Percentiles rank a stretch among this genome's conserved stretches.
phyloP scores from a whole-genome alignment of 2,113 vertebrate species.

The Onychostoma macrolepis region DNA sequence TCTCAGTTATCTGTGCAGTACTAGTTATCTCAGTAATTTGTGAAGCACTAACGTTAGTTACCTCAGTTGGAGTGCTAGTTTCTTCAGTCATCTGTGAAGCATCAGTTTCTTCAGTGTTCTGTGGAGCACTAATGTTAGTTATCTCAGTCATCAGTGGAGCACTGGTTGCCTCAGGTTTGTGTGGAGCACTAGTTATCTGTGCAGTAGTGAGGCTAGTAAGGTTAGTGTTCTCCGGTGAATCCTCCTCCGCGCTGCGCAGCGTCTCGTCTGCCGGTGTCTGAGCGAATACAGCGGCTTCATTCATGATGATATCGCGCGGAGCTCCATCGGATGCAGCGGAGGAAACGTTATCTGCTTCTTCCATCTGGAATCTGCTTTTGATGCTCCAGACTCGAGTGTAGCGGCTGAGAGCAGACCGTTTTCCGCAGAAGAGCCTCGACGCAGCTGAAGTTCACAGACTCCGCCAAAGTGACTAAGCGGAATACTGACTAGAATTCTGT shows the following conservation, averaged over 20 bases:
- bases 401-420: background rate
- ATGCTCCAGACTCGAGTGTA: conserved; percentile 26
- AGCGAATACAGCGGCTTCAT: background rate
- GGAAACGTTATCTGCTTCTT: conserved; percentile 73
- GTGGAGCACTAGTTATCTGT: background rate
- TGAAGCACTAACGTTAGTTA: background rate
- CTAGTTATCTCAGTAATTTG: background rate
- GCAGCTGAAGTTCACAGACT: background rate
- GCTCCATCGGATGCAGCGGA: conserved; percentile 64
- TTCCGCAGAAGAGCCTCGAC: background rate
- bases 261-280: background rate
- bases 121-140: background rate
- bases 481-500: background rate
- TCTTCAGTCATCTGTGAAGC: background rate
- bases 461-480: conserved; percentile 8
- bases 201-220: too few relatives aligned
- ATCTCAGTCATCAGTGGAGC: background rate
- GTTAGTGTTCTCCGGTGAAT: background rate
- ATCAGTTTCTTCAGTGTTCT: background rate
- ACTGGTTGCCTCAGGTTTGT: background rate
- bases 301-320: background rate
- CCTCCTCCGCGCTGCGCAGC: background rate
- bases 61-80: background rate
- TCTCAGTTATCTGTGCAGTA: background rate
- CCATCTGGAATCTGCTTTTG: conserved; percentile 67